Evolutionary conservation across 2,797 vertebrate species (phyloP).

Genomic region (Sebastes elongatus): DNA sequence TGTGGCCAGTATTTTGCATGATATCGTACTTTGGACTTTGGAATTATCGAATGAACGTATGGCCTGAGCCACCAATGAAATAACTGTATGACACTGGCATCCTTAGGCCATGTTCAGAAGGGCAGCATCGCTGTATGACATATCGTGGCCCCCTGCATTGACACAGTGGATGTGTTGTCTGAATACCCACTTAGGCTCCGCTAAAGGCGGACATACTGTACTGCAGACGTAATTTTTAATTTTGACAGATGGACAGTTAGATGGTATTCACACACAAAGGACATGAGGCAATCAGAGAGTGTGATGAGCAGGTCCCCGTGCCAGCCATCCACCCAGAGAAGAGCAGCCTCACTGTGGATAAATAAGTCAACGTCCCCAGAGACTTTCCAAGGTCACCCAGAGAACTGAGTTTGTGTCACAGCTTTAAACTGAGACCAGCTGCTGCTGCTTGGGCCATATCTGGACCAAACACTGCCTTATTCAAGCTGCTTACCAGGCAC

Average conservation of each 20-base stretch:
- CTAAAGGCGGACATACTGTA: background rate
- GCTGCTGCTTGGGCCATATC: conserved; percentile 44
- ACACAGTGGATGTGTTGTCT: background rate
- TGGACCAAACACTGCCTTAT: conserved; percentile 31
- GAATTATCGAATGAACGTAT: background rate
- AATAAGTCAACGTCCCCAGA: conserved; percentile 48
- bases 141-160: background rate
- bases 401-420: conserved; percentile 37
- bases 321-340: background rate
- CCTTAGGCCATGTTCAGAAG: background rate
- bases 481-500: conserved; percentile 13
- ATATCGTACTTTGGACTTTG: background rate
- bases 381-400: conserved; percentile 56
- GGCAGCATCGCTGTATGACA: background rate
- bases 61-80: background rate
- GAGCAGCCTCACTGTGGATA: conserved; percentile 24
- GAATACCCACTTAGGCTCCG: background rate
- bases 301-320: background rate
- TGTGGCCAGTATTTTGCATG: background rate
- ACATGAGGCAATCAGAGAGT: background rate
- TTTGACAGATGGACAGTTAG: background rate
- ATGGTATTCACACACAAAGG: background rate
- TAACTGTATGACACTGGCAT: background rate
- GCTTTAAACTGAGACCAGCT: conserved; percentile 53
- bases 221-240: background rate